Base-by-base conservation (phyloP, 2,888 invertebrate genomes). In the Bombylius discolor region DNA sequence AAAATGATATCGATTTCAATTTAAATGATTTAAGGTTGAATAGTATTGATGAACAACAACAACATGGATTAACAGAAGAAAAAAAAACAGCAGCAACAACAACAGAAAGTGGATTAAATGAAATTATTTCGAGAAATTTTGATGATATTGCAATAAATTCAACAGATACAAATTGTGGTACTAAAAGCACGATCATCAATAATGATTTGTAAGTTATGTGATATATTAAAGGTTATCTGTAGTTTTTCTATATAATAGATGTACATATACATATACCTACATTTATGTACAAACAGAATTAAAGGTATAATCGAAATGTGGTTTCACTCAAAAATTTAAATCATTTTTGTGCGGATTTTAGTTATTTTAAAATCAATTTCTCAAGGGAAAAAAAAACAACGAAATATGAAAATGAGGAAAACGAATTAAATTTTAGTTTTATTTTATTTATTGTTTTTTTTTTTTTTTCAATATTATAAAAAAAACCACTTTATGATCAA, bases 41-140 rank as follows among this genome's bases (percentile, higher is more conserved):
- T 62, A 73, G 73, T 67, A 71, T 73, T 61, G 72, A 72, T 60
- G 73, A 72, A 63, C 70, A 71, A 23, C 23, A 23, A 23, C 23
- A 23, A 23, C 23, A 23, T 23, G 3, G 1, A 23, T 23, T 23
- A 23, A 23, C 23, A 23, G 55, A 51, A 32, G 54, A 51, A 46
- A 46, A 56, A 56, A 42, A 53, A 53, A 55, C 55, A 51, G 4
- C 4, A 31, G 4, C 31, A 13, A 9, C 47, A 56, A 14, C 11
- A 47, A 31, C 52, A 52, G 31, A 56, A 42, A 42, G 8, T 42
- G 39, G 39, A 42, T 42, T 42, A 42, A 11, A 42, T 11, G 39
- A 42, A 42, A 42, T 42, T 42, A 11, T 42, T 42, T 23, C 23
- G 49, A 54, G 54, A 49, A 31, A 46, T 46, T 7, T 9, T 33